Base-by-base conservation (phyloP, 2,888 invertebrate species). In the Platycheirus rosarum region DNA sequence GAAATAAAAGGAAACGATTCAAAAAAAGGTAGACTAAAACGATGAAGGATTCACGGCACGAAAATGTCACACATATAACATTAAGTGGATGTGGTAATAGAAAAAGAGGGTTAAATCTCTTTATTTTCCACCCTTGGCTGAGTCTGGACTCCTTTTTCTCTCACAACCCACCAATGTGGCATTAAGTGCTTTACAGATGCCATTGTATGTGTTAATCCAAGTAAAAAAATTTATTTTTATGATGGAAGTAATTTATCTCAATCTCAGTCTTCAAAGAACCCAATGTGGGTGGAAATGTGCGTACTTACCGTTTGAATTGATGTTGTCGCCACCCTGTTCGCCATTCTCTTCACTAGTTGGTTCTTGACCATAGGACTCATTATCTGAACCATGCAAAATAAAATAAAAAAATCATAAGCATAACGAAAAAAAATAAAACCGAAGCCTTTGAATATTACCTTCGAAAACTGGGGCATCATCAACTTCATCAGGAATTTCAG, bases 391-490 rank as follows among this genome's bases (percentile, higher is more conserved):
- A 82, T 85, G 84, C 70, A 55, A 84, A 85, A 68, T 48, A 71
- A 79, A 77, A 79, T 48, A 70, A 77, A 51, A 84, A 74, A 84
- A 82, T 76, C 82, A 70, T 53, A 48, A 70, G 80, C 74, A 44
- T 73, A 74, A 87, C 89, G 90, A 82, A 71, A 77, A 71, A 55
- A 49, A 55, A 18, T 9, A 44, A 57, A 66, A 51, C 48, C 20
- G 9, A 23, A 32, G 37, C n/a, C 13, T 18, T 32, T 46, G 29
- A 53, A 32, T 23, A 51, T 89, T 88, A 92, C 92, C 92, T 87
- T 91, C 92, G 85, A 91, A 90, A 76, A 86, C 85, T 70, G 84
- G 79, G 60, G 86, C 89, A 85, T 91, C 91, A 20, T 85, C 86
- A 9, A 79, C 84, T 9, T 87, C 86, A 46, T 85, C 85, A 40